Conservation (phyloP, 1,140 invertebrate species). For the Nasonia vitripennis region DNA sequence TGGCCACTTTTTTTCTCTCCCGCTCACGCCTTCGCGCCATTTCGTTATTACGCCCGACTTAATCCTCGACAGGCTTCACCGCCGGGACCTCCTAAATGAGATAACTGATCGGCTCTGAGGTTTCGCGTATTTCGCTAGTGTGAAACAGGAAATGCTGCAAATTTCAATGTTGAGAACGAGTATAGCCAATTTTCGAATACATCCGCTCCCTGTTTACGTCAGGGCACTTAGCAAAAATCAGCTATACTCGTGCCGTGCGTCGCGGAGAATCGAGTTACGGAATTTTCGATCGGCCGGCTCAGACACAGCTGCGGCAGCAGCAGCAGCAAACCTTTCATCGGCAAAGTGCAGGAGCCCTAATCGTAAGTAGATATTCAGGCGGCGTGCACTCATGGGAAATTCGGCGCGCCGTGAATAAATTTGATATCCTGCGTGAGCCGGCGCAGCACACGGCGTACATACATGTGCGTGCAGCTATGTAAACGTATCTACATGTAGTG, state of each 20-base stretch:
- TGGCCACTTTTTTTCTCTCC: conserved; percentile 16
- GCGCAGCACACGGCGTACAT: too few species aligned
- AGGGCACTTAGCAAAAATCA: too few species aligned
- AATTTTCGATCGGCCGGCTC: neutral
- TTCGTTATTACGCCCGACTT: conserved; percentile 30
- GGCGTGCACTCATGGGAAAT: conserved; percentile 49
- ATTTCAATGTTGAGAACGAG: too few species aligned
- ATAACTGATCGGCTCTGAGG: conserved; percentile 30
- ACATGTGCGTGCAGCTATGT: neutral
- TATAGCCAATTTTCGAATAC: too few species aligned
- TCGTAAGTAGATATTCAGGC: conserved; percentile 47
- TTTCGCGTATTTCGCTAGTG: too few species aligned
- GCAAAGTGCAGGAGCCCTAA: conserved; percentile 32
- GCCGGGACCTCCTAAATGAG: neutral
- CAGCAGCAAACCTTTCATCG: conserved; percentile 27
- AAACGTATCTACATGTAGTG: neutral
- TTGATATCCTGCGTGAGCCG: conserved; percentile 42
- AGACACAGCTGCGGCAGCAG: too few species aligned
- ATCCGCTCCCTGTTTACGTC: too few species aligned
- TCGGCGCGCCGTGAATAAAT: conserved; percentile 46
- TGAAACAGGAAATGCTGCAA: too few species aligned
- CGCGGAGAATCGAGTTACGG: neutral
- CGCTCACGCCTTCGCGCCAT: neutral
- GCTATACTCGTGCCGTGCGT: neutral
- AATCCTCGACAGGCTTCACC: conserved; percentile 30